These are phyloP conservation scores for Aptenodytes patagonicus DNA, from an alignment of 2,113 vertebrate species.

Conservation along the genomic window DNA sequence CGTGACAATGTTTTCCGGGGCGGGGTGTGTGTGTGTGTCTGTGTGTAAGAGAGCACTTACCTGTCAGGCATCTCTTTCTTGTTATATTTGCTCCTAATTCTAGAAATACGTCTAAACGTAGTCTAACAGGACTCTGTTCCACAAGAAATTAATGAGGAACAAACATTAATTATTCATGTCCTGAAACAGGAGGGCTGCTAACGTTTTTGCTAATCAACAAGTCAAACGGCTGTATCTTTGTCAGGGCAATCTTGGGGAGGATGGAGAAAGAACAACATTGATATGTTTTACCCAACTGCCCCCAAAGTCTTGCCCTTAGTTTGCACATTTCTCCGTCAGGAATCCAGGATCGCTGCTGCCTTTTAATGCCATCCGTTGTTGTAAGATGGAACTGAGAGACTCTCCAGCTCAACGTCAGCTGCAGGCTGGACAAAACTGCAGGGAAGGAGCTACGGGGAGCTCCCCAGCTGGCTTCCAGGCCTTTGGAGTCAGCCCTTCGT, in stretches of 20 bases:
- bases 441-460: not conserved
- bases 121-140: constrained; percentile 62
- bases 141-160: constrained; percentile 74
- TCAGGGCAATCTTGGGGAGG: constrained; percentile 13
- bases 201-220: constrained; percentile 77
- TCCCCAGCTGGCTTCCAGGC: not conserved
- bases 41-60: not conserved
- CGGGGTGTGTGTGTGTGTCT: not conserved
- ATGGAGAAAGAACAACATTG: not conserved
- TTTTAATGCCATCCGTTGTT: rapidly evolving
- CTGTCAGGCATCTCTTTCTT: not conserved
- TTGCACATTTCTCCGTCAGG: not conserved
- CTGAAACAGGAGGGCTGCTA: constrained; percentile 74
- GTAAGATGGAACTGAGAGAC: rapidly evolving
- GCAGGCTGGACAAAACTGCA: rapidly evolving
- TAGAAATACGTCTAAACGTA: constrained; percentile 59
- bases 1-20: not conserved
- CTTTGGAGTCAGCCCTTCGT: not conserved
- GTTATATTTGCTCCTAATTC: constrained; percentile 53
- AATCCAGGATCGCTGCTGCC: not conserved
- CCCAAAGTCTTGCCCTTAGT: not conserved
- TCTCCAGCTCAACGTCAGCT: not conserved
- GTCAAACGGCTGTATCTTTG: constrained; percentile 63
- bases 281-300: rapidly evolving
- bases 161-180: constrained; percentile 72